A percentile compares a stretch with the other conserved stretches of the same genome.
Evolutionary conservation across 2,113 vertebrate genomes (phyloP).

Genomic region (Laticauda colubrina): DNA sequence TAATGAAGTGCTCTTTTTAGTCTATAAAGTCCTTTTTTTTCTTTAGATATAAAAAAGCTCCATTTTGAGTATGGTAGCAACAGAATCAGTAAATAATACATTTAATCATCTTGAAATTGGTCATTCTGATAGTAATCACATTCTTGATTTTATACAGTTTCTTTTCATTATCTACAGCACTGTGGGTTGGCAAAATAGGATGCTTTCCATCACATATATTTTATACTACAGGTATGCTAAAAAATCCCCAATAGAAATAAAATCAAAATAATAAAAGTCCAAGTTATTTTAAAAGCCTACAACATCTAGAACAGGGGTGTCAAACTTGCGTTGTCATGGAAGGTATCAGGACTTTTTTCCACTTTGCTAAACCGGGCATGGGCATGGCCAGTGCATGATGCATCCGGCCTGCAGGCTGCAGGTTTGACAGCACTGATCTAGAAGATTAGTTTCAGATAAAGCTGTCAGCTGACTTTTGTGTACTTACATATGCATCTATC

Average conservation of each 20-base stretch:
- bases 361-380: too few species aligned
- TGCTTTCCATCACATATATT: neutral
- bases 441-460: constrained; percentile 2
- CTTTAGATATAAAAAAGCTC: neutral
- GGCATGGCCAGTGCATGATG: too few species aligned
- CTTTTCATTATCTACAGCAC: neutral
- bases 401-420: too few species aligned
- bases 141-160: neutral
- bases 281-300: neutral
- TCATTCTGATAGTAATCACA: neutral
- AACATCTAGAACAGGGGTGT: neutral
- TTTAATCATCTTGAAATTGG: neutral
- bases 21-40: neutral
- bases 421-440: too few species aligned
- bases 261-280: neutral
- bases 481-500: neutral
- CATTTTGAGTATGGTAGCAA: neutral
- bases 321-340: too few species aligned
- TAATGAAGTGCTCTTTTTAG: neutral
- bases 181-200: neutral
- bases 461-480: neutral
- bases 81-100: neutral
- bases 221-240: neutral
- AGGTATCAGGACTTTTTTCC: too few species aligned
- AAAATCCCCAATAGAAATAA: constrained; percentile 1